Percentiles rank a stretch among this genome's conserved stretches.
Evolutionary conservation across 2,113 vertebrate species (phyloP).

Genomic region (Sceloporus tristichus): DNA sequence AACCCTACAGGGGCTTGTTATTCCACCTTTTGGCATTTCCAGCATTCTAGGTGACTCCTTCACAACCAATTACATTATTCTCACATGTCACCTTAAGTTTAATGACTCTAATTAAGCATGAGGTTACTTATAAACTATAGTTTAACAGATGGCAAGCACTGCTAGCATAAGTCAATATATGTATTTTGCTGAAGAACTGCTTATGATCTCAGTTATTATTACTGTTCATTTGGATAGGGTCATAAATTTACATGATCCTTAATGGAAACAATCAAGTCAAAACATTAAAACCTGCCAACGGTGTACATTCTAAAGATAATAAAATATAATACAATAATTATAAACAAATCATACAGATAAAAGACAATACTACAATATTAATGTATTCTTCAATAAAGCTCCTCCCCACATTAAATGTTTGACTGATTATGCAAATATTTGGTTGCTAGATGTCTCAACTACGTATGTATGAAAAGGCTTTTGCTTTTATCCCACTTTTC

Average conservation of each 20-base stretch:
- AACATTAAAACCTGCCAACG: too few relatives aligned
- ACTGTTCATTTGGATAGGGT: too few relatives aligned
- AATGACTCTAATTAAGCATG: constrained; percentile 61
- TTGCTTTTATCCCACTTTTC: neutral
- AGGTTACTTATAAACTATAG: constrained; percentile 42
- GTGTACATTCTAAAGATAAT: too few relatives aligned
- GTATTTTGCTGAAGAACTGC: neutral
- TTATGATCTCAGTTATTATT: neutral
- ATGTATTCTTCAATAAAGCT: neutral
- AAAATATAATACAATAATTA: too few relatives aligned
- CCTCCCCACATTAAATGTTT: neutral
- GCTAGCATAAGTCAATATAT: neutral
- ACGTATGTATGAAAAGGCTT: too few relatives aligned
- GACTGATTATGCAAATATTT: neutral
- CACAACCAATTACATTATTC: constrained; percentile 69
- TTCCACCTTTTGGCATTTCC: constrained; percentile 59
- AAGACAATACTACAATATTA: neutral
- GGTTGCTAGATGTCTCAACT: neutral
- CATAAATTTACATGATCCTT: too few relatives aligned
- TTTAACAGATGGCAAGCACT: constrained; percentile 14
- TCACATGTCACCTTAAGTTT: constrained; percentile 66
- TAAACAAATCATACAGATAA: too few relatives aligned
- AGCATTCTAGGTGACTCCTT: constrained; percentile 55
- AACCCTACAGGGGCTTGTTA: constrained; percentile 45
- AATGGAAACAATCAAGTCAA: too few relatives aligned